Conservation (phyloP, 2,797 vertebrate species). For the Lacerta viridis region DNA sequence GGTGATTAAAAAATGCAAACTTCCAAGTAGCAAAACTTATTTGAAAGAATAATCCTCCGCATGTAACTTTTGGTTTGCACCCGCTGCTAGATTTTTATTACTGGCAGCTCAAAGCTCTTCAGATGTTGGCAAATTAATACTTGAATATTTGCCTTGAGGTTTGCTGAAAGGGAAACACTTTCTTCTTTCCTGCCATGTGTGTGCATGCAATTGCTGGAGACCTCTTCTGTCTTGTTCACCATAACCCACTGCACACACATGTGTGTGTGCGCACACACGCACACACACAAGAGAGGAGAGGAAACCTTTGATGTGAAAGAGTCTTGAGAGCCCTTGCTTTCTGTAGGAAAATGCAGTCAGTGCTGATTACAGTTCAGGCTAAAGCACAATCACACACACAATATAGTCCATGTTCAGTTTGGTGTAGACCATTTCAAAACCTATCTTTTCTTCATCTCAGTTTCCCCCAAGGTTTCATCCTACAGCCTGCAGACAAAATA, state of each 20-base stretch:
- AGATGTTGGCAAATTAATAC: constrained; percentile 17
- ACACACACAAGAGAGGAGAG: not conserved
- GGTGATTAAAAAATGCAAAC: not conserved
- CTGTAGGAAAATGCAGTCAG: not conserved
- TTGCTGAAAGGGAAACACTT: not conserved
- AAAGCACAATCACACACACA: not conserved
- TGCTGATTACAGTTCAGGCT: not conserved
- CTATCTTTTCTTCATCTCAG: not conserved
- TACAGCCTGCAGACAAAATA: rapidly evolving
- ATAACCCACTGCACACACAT: not conserved
- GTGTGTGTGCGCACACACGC: rapidly evolving
- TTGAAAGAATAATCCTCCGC: not conserved
- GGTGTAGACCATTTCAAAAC: not conserved
- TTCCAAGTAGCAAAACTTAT: not conserved
- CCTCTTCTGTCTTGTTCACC: not conserved
- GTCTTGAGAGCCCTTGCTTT: constrained; percentile 4
- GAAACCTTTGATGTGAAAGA: not conserved
- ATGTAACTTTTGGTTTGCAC: constrained; percentile 1
- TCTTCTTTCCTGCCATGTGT: not conserved
- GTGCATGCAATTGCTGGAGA: not conserved
- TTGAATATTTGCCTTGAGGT: not conserved
- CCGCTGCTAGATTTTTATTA: not conserved
- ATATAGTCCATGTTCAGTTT: not conserved
- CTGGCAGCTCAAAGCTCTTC: constrained; percentile 25
- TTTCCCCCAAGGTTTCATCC: not conserved